Evolutionary conservation across 1,140 invertebrate species (phyloP), one percentile per base, ranked within the genome.

Genomic region (Zeugodacus cucurbitae): DNA sequence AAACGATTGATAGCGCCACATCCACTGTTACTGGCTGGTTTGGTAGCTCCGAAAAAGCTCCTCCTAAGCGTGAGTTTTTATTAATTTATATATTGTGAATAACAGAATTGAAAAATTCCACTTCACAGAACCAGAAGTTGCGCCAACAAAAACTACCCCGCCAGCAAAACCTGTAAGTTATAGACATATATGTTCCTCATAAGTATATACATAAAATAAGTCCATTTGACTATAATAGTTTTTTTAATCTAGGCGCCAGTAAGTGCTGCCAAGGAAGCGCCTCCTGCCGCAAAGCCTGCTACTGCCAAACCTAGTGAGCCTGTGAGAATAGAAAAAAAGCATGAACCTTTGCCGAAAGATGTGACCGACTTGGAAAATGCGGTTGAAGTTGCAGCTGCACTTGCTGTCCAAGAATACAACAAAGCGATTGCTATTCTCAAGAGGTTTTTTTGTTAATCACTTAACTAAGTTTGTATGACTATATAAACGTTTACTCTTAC

Each of bases 381-480:
- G 88, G 94, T 95, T 26, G 94, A 94, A 54, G 89, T 95, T 87
- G 91, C 94, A 3, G 95, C 95, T 0, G 89, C 94, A 34, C 93
- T 94, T 88, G 95, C 95, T 1, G 94, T 96, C 2, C 91, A 94
- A 87, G 94, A 95, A 87, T 96, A 95, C 90, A 94, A 94, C 26
- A 91, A 94, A 87, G 95, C 95, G 11, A 91, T 94, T 22, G 91
- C 90, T 87, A 94, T 95, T 37, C 90, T 96, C 54, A 94, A 94
- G 89, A 78, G 89, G 91, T 93, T 59, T 32, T 87, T 87, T 29
- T 67, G 26, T 54, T 32, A 22, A 20, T 20, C 2, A 20, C 14
- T 17, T 17, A 14, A 10, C 17, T 8, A 10, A 3, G 62, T 32
- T 85, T 82, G 10, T 44, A 22, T 29, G 3, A 22, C 29, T 74